Evolutionary conservation across 2,888 invertebrate species (phyloP).

Genomic region (Tetramorium bicarinatum): DNA sequence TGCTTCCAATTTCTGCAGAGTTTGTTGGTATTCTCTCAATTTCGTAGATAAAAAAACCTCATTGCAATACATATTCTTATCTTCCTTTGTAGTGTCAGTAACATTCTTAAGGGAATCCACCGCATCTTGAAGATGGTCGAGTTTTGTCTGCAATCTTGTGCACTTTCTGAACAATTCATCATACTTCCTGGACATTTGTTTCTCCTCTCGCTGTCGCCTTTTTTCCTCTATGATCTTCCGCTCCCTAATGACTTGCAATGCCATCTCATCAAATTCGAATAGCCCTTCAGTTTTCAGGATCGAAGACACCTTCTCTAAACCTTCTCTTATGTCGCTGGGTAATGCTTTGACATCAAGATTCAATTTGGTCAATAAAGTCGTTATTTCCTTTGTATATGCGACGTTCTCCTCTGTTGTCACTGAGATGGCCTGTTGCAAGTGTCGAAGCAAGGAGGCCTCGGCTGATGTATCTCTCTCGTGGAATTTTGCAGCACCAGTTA

Average conservation of each 20-base stretch:
- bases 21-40: conserved; percentile 78
- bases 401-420: conserved; percentile 80
- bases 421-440: conserved; percentile 74
- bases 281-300: conserved; percentile 79
- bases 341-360: conserved; percentile 76
- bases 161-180: conserved; percentile 75
- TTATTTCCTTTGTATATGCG: conserved; percentile 75
- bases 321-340: conserved; percentile 76
- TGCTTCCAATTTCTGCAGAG: conserved; percentile 73
- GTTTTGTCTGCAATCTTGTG: conserved; percentile 73
- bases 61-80: conserved; percentile 73
- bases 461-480: conserved; percentile 29
- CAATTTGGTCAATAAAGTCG: conserved; percentile 74
- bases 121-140: conserved; percentile 68
- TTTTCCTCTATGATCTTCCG: conserved; percentile 73
- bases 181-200: conserved; percentile 73
- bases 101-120: conserved; percentile 70
- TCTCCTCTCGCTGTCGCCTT: conserved; percentile 75
- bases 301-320: conserved; percentile 72
- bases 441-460: conserved; percentile 65
- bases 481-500: conserved; percentile 35
- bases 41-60: conserved; percentile 75
- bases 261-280: conserved; percentile 73
- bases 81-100: conserved; percentile 62
- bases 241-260: conserved; percentile 73